phyloP scores from a whole-genome alignment of 1,140 invertebrate genomes.

The Musca vetustissima region DNA sequence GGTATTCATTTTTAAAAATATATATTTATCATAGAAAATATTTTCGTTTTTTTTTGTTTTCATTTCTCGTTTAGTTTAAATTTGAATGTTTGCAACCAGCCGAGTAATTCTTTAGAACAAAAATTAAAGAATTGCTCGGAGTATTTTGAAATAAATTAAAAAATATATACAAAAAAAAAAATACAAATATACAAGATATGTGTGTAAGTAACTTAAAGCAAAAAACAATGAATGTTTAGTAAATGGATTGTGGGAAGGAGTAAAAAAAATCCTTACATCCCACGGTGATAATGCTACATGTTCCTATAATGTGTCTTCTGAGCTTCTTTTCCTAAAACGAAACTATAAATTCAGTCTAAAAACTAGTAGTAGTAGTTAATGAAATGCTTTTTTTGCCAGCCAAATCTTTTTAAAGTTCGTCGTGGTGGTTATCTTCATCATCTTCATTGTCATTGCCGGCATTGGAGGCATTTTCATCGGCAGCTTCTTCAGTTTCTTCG shows the following conservation, averaged over 20 bases:
- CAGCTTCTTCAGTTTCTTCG: conserved; percentile 30
- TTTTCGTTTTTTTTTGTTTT: too few relatives aligned
- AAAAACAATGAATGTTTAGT: neutral
- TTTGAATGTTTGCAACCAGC: conserved; percentile 27
- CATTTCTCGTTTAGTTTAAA: neutral
- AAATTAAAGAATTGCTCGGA: neutral
- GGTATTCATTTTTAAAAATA: neutral
- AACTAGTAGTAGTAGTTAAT: neutral
- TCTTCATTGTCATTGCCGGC: conserved; percentile 41
- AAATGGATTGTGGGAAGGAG: conserved; percentile 6
- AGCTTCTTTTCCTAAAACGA: conserved; percentile 9
- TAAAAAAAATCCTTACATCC: neutral
- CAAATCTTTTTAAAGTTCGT: conserved; percentile 41
- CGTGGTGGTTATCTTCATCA: conserved; percentile 46
- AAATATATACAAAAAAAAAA: too few relatives aligned
- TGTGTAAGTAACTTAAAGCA: neutral
- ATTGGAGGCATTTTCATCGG: conserved; percentile 34
- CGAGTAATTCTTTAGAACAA: neutral
- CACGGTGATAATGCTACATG: too few relatives aligned
- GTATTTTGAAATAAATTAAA: neutral
- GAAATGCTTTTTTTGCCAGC: conserved; percentile 15
- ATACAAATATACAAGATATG: too few relatives aligned
- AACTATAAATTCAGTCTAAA: conserved; percentile 29
- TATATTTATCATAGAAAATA: too few relatives aligned
- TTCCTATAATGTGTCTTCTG: neutral